Base-by-base conservation (phyloP, 2,888 invertebrate species). In the Drosophila kanekoi region DNA sequence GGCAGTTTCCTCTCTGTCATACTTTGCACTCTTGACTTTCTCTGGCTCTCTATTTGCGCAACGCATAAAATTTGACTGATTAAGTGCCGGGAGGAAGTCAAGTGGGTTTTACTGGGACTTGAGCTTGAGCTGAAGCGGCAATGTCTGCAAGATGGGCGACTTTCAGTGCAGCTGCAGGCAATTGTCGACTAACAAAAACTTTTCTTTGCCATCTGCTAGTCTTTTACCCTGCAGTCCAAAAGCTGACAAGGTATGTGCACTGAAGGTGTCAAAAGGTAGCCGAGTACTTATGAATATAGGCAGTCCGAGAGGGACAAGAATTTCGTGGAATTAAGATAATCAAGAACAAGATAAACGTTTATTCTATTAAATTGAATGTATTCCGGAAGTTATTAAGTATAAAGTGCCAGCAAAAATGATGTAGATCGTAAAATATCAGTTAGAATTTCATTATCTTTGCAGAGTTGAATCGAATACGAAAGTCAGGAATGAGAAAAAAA, bases 21-120 rank as follows among this genome's bases (percentile, higher is more conserved):
- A 11, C 20, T 6, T 13, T 38, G 16, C 16, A 11, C 9, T 47
- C n/a, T 35, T 20, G 52, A 47, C 38, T 41, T 43, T 52, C 54
- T 51, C 28, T 28, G 52, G 38, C 53, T 49, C 58, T 67, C 43
- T 48, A 72, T 67, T 77, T 53, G 60, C 54, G 57, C 44, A 33
- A 49, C 60, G 71, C 72, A 75, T 70, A 64, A 68, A 81, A 80
- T 87, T 84, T 84, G 72, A 81, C 85, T 85, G 87, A 85, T 89
- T 85, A 87, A 85, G 87, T 87, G 77, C 60, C 52, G 72, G 49
- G 48, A 68, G 69, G 58, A 58, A 68, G 85, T 67, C 72, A 77
- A 72, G 64, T 59, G 51, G 67, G 49, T 40, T 59, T 64, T 43
- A 41, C 37, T 49, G 37, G 37, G 38, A 18, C 45, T 54, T 16